These are phyloP conservation scores for Notothenia rossii DNA, from an alignment of 2,113 vertebrate genomes.

Conservation along the genomic window DNA sequence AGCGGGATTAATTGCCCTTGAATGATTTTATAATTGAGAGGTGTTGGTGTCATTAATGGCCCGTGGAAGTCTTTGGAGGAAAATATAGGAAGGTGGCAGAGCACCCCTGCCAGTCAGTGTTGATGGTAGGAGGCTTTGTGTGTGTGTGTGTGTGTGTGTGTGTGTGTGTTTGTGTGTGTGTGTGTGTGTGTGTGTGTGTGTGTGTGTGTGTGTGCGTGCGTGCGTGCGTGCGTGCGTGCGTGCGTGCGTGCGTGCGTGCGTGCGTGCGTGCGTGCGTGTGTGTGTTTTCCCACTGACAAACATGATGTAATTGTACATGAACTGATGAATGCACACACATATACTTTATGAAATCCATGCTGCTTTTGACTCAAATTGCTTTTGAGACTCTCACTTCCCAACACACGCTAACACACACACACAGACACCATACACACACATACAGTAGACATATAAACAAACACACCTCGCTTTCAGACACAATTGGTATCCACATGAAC, in stretches of 20 bases:
- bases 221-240: conserved; percentile 19
- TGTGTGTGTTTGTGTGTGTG: conserved; percentile 22
- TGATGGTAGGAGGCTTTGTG: conserved; percentile 6
- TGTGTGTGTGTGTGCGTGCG: conserved; percentile 19
- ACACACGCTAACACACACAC: background rate
- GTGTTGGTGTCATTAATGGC: conserved; percentile 50
- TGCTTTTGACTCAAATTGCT: conserved; percentile 35
- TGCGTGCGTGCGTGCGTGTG: conserved; percentile 6
- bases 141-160: conserved; percentile 10
- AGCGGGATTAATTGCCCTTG: conserved; percentile 63
- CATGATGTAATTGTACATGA: conserved; percentile 40
- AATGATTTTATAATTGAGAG: conserved; percentile 70
- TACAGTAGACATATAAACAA: background rate
- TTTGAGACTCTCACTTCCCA: conserved; percentile 4
- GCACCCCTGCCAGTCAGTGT: background rate
- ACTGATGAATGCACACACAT: conserved; percentile 44
- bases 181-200: conserved; percentile 19
- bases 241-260: conserved; percentile 15
- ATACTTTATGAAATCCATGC: conserved; percentile 23
- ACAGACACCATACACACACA: background rate
- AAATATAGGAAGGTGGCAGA: conserved; percentile 49
- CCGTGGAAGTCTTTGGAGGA: conserved; percentile 41
- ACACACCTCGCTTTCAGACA: no score
- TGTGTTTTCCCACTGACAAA: conserved; percentile 29
- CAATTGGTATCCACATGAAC: conserved; percentile 2